phyloP scores from a whole-genome alignment of 2,113 vertebrate species.

The Boulengeromyrus knoepffleri region DNA sequence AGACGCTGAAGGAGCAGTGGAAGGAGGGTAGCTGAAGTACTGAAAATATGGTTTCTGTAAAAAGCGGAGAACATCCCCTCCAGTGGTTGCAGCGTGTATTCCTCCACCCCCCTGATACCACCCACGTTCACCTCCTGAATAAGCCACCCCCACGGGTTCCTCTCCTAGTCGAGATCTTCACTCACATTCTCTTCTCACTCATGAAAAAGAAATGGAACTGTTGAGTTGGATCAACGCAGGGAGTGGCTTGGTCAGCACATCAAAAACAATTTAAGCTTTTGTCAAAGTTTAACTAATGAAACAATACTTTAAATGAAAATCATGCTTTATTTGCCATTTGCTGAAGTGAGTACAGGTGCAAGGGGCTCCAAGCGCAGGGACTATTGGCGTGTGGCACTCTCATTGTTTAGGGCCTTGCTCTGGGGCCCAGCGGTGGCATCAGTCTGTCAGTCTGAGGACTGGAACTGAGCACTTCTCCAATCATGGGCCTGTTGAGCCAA shows the following conservation, averaged over 20 bases:
- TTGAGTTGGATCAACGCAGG: background rate
- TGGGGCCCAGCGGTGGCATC: background rate
- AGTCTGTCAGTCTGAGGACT: background rate
- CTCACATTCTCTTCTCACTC: background rate
- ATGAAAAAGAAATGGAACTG: background rate
- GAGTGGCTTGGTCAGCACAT: background rate
- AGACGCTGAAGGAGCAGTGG: background rate
- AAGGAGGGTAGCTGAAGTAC: background rate
- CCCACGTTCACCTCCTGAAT: background rate
- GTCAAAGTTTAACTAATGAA: background rate
- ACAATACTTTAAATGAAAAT: background rate
- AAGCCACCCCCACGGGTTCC: background rate
- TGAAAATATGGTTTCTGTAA: conserved; percentile 4
- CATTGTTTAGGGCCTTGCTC: background rate
- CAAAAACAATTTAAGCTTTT: background rate
- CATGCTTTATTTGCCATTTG: background rate
- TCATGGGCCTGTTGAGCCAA: background rate
- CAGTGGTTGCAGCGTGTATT: background rate
- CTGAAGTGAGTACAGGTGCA: background rate
- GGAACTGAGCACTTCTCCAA: background rate
- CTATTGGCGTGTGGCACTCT: background rate
- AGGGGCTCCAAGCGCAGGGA: background rate
- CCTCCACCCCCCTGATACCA: background rate
- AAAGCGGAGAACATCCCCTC: conserved; percentile 1
- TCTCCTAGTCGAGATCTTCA: too few relatives aligned